Evolutionary conservation across 2,888 invertebrate genomes (phyloP).

Genomic region (Chymomyza amoena): DNA sequence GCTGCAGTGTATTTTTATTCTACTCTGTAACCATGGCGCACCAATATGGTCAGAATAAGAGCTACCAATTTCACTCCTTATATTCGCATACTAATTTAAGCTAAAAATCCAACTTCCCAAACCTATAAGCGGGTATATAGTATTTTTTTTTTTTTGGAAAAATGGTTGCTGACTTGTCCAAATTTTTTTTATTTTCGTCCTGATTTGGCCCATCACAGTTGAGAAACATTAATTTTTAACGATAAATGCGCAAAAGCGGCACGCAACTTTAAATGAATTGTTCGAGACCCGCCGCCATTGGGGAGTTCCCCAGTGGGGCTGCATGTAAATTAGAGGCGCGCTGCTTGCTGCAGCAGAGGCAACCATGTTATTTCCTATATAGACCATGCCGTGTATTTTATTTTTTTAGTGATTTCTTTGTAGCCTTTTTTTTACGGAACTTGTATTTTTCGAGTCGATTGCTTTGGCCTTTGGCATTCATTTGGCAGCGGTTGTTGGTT

Average conservation of each 20-base stretch:
- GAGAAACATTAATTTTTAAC: slow-evolving; percentile 74
- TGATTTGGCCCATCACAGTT: slow-evolving; percentile 66
- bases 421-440: slow-evolving; percentile 5
- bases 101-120: neutral
- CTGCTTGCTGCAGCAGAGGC: neutral
- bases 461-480: slow-evolving; percentile 71
- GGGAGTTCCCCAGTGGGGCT: slow-evolving; percentile 3
- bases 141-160: too few species aligned
- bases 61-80: too few species aligned
- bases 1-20: slow-evolving; percentile 27
- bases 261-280: slow-evolving; percentile 62
- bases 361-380: slow-evolving; percentile 14
- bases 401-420: slow-evolving; percentile 25
- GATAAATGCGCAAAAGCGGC: slow-evolving; percentile 69
- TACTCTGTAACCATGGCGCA: too few species aligned
- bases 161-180: too few species aligned
- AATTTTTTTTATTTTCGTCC: slow-evolving; percentile 55
- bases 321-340: slow-evolving; percentile 70
- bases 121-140: neutral
- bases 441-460: slow-evolving; percentile 47
- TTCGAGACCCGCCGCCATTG: slow-evolving; percentile 7
- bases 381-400: slow-evolving; percentile 3
- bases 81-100: too few species aligned
- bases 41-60: too few species aligned
- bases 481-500: slow-evolving; percentile 59